Percentiles rank a stretch among this genome's conserved stretches.
Evolutionary conservation across 2,888 invertebrate species (phyloP).

Genomic region (Dynastes tityus): DNA sequence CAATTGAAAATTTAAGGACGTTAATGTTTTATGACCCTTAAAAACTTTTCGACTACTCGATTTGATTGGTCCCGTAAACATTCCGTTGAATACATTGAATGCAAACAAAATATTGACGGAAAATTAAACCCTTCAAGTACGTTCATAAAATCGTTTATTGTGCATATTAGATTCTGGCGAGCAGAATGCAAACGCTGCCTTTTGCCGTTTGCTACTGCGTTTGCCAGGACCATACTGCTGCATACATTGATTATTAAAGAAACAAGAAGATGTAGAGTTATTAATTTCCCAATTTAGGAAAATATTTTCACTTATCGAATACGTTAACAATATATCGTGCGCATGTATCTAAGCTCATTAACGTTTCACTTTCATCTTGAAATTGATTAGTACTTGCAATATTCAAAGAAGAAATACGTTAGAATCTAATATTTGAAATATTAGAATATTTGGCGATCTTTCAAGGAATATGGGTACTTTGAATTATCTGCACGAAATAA

Average conservation of each 20-base stretch:
- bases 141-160: background rate
- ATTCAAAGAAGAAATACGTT: too few relatives aligned
- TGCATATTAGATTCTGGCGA: background rate
- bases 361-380: too few relatives aligned
- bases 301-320: background rate
- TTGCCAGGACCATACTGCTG: background rate
- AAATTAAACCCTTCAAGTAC: background rate
- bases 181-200: background rate
- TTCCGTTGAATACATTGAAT: slow-evolving; percentile 7
- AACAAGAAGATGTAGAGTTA: background rate
- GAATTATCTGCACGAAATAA: too few relatives aligned
- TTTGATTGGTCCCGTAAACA: background rate
- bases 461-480: too few relatives aligned
- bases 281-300: background rate
- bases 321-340: background rate
- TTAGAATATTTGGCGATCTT: too few relatives aligned
- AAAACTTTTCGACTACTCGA: slow-evolving; percentile 53
- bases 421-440: too few relatives aligned
- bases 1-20: slow-evolving; percentile 61
- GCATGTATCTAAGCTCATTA: too few relatives aligned
- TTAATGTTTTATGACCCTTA: slow-evolving; percentile 57
- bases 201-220: background rate
- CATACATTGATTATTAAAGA: background rate
- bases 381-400: too few relatives aligned
- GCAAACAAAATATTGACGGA: background rate